These are phyloP conservation scores for Clamator glandarius DNA, from an alignment of 2,797 vertebrate genomes.

Conservation along the genomic window DNA sequence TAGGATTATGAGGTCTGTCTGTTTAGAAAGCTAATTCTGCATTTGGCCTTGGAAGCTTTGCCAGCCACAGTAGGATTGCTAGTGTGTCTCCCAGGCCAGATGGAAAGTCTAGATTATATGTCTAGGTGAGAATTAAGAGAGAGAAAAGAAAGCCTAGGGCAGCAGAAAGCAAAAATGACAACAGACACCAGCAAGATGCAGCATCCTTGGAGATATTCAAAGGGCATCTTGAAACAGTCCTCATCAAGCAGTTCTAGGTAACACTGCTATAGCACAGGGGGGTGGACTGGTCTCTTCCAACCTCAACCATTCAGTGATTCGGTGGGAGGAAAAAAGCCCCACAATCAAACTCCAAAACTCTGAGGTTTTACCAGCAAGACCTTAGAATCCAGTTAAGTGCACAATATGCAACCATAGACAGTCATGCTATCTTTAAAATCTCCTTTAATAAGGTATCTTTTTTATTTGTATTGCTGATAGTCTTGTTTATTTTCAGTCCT, in stretches of 20 bases:
- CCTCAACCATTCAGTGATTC: not conserved
- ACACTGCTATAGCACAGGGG: not conserved
- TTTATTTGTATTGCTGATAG: not conserved
- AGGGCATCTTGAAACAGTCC: not conserved
- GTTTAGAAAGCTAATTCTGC: not conserved
- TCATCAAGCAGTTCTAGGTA: not conserved
- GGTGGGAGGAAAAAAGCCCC: not conserved
- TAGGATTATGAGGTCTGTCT: not conserved
- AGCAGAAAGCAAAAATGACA: not conserved
- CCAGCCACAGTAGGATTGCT: not conserved
- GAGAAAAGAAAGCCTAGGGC: not conserved
- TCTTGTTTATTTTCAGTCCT: not conserved
- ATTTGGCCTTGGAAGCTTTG: constrained; percentile 4
- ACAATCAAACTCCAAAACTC: not conserved
- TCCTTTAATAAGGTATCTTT: not conserved
- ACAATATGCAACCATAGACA: not conserved
- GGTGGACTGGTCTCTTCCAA: not conserved
- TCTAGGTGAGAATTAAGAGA: not conserved
- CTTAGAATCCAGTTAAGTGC: not conserved
- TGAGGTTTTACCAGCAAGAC: not conserved
- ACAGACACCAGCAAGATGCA: not conserved
- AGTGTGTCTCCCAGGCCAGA: not conserved
- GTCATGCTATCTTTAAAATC: not conserved
- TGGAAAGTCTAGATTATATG: not conserved
- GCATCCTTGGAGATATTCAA: not conserved